phyloP scores from a whole-genome alignment of 1,140 invertebrate genomes.

The Drosophila cardini region DNA sequence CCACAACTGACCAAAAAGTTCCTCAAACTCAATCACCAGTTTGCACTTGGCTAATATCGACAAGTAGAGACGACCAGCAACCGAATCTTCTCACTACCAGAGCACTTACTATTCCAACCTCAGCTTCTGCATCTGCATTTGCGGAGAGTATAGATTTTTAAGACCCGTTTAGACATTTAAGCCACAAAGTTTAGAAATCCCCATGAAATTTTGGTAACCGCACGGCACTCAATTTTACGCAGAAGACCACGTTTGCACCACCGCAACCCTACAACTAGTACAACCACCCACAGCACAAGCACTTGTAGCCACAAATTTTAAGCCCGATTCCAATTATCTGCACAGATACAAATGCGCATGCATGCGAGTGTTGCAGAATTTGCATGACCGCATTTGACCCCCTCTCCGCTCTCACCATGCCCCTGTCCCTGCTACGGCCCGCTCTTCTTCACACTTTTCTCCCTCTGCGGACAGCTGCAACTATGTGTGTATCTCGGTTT shows the following conservation, averaged over 20 bases:
- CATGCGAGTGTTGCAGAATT: slow-evolving; percentile 57
- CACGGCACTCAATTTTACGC: slow-evolving; percentile 77
- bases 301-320: slow-evolving; percentile 77
- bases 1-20: slow-evolving; percentile 13
- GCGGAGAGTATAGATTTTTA: slow-evolving; percentile 24
- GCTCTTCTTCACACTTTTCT: too few relatives aligned
- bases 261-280: slow-evolving; percentile 13
- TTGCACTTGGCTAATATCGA: slow-evolving; percentile 19
- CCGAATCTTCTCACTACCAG: slow-evolving; percentile 36
- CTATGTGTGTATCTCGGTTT: slow-evolving; percentile 10
- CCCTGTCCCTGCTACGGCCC: not conserved
- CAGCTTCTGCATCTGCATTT: slow-evolving; percentile 7
- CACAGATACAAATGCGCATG: slow-evolving; percentile 67
- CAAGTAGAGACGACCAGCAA: slow-evolving; percentile 26
- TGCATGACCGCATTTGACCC: slow-evolving; percentile 40
- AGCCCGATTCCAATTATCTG: slow-evolving; percentile 82
- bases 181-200: slow-evolving; percentile 82
- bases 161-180: slow-evolving; percentile 20
- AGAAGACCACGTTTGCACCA: slow-evolving; percentile 41
- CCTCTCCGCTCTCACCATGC: not conserved
- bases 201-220: slow-evolving; percentile 71
- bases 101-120: slow-evolving; percentile 42
- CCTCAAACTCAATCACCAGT: slow-evolving; percentile 28
- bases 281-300: slow-evolving; percentile 30
- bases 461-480: slow-evolving; percentile 12